Evolutionary conservation across 2,113 vertebrate species (phyloP).

Genomic region (Gymnarchus niloticus): DNA sequence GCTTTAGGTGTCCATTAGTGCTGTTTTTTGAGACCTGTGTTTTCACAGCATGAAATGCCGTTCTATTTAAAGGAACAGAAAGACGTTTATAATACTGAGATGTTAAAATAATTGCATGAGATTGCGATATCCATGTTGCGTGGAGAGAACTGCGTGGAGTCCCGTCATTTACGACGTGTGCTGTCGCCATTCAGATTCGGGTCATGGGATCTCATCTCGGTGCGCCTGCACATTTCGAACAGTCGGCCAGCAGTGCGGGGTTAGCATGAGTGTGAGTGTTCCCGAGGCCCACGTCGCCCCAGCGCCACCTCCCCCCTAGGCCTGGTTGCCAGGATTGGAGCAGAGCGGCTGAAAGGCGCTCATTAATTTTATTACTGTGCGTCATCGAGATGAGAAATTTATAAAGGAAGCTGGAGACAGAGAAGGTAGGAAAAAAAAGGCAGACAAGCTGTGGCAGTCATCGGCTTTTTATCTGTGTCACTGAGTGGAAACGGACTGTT

Average conservation of each 20-base stretch:
- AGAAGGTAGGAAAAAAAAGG: background rate
- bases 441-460: background rate
- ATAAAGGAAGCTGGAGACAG: background rate
- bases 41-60: too few species aligned
- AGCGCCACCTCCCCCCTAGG: background rate
- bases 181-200: background rate
- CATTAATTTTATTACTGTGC: background rate
- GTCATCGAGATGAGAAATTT: background rate
- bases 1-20: too few species aligned
- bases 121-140: background rate
- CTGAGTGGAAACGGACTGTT: conserved; percentile 12
- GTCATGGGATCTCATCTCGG: background rate
- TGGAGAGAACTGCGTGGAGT: background rate
- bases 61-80: too few species aligned
- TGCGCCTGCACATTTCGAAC: too few species aligned
- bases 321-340: background rate
- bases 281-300: background rate
- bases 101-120: too few species aligned
- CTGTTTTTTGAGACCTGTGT: too few species aligned
- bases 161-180: background rate
- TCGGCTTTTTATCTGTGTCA: background rate
- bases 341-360: background rate
- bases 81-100: too few species aligned
- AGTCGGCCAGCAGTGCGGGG: too few species aligned
- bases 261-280: background rate